Evolutionary conservation across 1,140 invertebrate species (phyloP), one percentile per base, ranked within the genome.

Genomic region (Ceratosolen solmsi): DNA sequence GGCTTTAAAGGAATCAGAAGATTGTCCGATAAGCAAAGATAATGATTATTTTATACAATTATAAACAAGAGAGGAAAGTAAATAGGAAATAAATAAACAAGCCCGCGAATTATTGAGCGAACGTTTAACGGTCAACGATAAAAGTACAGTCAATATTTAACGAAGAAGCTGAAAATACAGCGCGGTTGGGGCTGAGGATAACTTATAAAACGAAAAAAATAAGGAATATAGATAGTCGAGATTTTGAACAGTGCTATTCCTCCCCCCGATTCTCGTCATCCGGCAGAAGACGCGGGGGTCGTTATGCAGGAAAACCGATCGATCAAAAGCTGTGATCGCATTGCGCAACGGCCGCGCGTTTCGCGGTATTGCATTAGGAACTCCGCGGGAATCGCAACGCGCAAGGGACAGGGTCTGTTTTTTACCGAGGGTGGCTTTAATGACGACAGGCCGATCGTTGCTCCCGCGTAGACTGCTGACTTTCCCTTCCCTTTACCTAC

Each of bases 341-440:
- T 68, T 68, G 63, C 63, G 63, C 63, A 68, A 68, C 63, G 63
- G 20, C 17, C 20, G 33, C 63, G 63, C 33, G 63, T 20, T 38
- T 68, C 63, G 63, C 63, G 63, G 63, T 11, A 38, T 33, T 68
- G 63, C 63, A n/a, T 68, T 68, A 68, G 63, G 63, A 33, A 33
- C 63, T 36, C 63, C 63, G 36, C 63, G 63, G 63, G 63, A 68
- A 68, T 68, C 63, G 5, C 60, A 36, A 36, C 60, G 60, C 60
- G 58, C 58, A 25, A 60, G 58, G 58, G 58, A 60, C 60, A 30
- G 30, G 30, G 60, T 30, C 60, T 30, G 63, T 38, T 68, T 68
- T 68, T 68, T 68, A 33, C 63, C 63, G 63, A 38, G 63, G 63
- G 63, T 68, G 33, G 63, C 63, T 68, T 68, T 68, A 68, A 68